Percentiles rank a stretch among this genome's conserved stretches.
phyloP scores from a whole-genome alignment of 2,113 vertebrate species.

The Vireo altiloquus region DNA sequence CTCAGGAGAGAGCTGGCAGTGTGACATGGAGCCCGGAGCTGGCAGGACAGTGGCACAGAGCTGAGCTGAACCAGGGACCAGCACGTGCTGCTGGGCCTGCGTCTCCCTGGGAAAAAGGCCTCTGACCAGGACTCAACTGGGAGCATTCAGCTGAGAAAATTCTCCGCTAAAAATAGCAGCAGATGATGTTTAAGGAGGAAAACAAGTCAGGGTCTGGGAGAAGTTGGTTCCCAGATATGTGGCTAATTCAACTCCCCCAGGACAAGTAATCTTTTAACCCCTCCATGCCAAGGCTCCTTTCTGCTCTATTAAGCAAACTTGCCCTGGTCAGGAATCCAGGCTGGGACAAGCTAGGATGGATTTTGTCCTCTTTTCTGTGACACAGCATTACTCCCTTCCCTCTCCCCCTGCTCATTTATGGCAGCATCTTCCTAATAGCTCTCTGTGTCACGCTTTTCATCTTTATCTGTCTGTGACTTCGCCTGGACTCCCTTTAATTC shows the following conservation, averaged over 20 bases:
- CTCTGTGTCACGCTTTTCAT: background rate
- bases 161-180: slow-evolving; percentile 66
- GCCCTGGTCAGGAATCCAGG: background rate
- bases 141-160: slow-evolving; percentile 49
- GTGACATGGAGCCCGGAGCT: background rate
- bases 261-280: slow-evolving; percentile 27
- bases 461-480: background rate
- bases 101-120: slow-evolving; percentile 29
- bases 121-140: background rate
- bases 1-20: background rate
- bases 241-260: background rate
- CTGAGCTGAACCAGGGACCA: background rate
- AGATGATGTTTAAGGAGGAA: slow-evolving; percentile 32
- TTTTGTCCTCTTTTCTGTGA: background rate
- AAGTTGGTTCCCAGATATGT: slow-evolving; percentile 41
- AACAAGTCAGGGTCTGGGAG: slow-evolving; percentile 48
- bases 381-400: background rate
- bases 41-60: background rate
- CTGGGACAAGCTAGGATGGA: background rate
- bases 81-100: background rate
- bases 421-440: background rate
- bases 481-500: background rate
- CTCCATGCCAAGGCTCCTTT: background rate
- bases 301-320: background rate
- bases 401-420: background rate